Conservation (phyloP, 2,797 vertebrate genomes). For the Poeciliopsis presidionis region DNA sequence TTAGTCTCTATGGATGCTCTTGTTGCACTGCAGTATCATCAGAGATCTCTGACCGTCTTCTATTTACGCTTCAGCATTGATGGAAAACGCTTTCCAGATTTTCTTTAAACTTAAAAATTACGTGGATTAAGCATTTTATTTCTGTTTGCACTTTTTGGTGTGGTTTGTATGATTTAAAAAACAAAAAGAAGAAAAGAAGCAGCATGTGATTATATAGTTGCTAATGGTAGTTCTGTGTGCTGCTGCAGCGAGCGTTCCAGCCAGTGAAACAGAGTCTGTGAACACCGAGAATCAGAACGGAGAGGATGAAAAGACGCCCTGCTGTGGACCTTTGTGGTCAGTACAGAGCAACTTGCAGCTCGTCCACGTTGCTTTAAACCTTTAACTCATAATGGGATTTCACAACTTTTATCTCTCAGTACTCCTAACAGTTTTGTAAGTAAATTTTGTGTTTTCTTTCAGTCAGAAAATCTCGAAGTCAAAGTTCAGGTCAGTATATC, state of each 20-base stretch:
- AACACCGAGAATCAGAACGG: slow-evolving; percentile 93
- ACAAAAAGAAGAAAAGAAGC: not conserved
- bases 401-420: not conserved
- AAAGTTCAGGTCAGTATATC: slow-evolving; percentile 95
- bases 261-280: slow-evolving; percentile 95
- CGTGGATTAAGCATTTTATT: not conserved
- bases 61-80: not conserved
- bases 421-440: not conserved
- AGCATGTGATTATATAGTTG: slow-evolving; percentile 11
- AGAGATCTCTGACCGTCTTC: slow-evolving; percentile 11
- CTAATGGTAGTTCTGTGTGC: slow-evolving; percentile 46
- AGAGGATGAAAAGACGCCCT: slow-evolving; percentile 87
- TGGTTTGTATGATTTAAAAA: not conserved
- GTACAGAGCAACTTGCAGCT: slow-evolving; percentile 43
- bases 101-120: not conserved
- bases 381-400: not conserved
- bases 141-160: not conserved
- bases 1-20: slow-evolving; percentile 18
- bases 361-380: not conserved
- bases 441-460: slow-evolving; percentile 72
- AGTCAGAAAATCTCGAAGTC: slow-evolving; percentile 99
- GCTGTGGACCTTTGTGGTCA: slow-evolving; percentile 94
- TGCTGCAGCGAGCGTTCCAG: slow-evolving; percentile 91
- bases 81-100: not conserved
- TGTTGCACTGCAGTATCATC: slow-evolving; percentile 2